Conservation (phyloP, 2,113 vertebrate genomes). For the Proteles cristata region DNA sequence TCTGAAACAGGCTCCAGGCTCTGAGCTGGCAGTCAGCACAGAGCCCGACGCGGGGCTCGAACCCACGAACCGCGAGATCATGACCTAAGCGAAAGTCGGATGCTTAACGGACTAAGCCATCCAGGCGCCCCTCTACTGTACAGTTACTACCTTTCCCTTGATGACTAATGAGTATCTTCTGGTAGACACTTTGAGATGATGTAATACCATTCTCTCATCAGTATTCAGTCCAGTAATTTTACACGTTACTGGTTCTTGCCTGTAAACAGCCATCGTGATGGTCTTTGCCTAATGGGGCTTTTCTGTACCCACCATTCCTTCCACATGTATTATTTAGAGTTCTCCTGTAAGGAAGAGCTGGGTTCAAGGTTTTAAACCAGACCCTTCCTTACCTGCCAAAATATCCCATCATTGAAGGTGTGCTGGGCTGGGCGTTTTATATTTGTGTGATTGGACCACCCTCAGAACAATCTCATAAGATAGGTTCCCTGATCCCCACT, state of each 20-base stretch:
- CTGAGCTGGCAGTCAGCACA: too few relatives aligned
- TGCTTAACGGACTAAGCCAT: too few relatives aligned
- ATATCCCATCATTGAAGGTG: neutral
- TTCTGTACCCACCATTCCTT: neutral
- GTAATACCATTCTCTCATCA: neutral
- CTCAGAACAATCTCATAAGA: neutral
- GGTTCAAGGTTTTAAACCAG: neutral
- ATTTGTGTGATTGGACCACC: neutral
- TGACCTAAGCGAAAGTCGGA: too few relatives aligned
- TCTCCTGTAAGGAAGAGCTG: neutral
- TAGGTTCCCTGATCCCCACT: neutral
- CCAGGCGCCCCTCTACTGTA: too few relatives aligned
- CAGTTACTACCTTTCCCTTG: neutral
- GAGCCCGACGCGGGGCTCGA: too few relatives aligned
- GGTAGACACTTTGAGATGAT: neutral
- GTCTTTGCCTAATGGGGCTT: neutral
- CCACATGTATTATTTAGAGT: neutral
- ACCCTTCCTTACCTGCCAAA: neutral
- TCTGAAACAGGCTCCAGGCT: too few relatives aligned
- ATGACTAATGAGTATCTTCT: neutral
- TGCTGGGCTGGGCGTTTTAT: neutral
- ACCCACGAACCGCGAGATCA: too few relatives aligned
- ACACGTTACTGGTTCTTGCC: neutral
- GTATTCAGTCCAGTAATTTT: neutral
- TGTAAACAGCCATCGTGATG: neutral